Percentiles rank a stretch among this genome's conserved stretches.
Conservation (phyloP, 2,888 invertebrate species). For the Desoria tigrina region DNA sequence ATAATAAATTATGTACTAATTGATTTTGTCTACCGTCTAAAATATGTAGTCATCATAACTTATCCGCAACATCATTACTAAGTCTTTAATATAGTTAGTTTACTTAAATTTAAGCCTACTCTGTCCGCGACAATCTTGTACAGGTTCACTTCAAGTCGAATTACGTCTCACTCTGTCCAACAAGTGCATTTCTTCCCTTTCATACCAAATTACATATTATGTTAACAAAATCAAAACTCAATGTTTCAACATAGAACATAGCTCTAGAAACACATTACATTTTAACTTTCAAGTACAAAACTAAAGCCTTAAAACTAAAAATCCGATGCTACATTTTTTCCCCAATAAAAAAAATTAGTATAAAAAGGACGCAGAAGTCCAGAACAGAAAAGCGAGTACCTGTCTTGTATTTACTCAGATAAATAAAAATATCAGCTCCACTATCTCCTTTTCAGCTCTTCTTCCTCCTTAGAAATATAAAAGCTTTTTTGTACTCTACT, state of each 20-base stretch:
- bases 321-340: no score
- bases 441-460: neutral
- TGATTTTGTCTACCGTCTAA: no score
- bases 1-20: no score
- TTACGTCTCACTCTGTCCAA: neutral
- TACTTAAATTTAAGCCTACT: no score
- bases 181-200: neutral
- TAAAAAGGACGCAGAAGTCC: neutral
- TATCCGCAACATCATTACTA: no score
- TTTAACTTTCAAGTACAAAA: no score
- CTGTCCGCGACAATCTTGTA: neutral
- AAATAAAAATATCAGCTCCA: neutral
- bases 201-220: neutral
- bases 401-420: neutral
- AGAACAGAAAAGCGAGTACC: neutral
- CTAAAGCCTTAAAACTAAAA: no score
- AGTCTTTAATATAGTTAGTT: no score
- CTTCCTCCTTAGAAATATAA: neutral
- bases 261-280: no score
- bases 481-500: constrained; percentile 2
- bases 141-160: neutral
- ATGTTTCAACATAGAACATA: no score
- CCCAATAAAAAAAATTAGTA: no score
- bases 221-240: neutral
- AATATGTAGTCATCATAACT: no score